These are phyloP conservation scores for Microcebus murinus DNA, from an alignment of 2,113 vertebrate genomes.

Conservation along the genomic window DNA sequence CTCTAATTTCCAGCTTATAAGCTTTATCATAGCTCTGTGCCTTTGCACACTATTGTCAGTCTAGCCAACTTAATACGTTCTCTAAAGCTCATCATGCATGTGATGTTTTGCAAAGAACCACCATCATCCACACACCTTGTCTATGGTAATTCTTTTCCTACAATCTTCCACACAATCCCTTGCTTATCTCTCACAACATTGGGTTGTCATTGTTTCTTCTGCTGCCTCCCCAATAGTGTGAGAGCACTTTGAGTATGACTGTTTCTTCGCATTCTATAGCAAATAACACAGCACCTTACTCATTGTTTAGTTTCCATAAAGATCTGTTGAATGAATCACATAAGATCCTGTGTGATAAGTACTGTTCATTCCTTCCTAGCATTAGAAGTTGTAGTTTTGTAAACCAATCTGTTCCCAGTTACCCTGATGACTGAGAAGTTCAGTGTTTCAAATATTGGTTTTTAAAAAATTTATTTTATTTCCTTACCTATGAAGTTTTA, in stretches of 20 bases:
- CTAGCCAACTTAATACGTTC: background rate
- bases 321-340: background rate
- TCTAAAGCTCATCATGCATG: background rate
- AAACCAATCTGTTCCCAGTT: background rate
- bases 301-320: background rate
- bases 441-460: background rate
- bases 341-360: background rate
- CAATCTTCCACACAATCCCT: background rate
- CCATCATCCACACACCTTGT: accelerated
- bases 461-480: background rate
- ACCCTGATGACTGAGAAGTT: background rate
- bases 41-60: background rate
- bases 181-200: background rate
- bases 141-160: background rate
- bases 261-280: background rate
- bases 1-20: background rate
- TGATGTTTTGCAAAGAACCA: background rate
- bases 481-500: background rate
- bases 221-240: background rate
- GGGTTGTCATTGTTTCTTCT: background rate
- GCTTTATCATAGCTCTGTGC: background rate
- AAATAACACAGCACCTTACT: background rate
- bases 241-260: background rate
- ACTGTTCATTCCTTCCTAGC: background rate
- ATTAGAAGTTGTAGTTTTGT: background rate